A percentile compares a stretch with the other conserved stretches of the same genome.
Evolutionary conservation across 2,113 vertebrate species (phyloP).

Genomic region (Anas platyrhynchos): DNA sequence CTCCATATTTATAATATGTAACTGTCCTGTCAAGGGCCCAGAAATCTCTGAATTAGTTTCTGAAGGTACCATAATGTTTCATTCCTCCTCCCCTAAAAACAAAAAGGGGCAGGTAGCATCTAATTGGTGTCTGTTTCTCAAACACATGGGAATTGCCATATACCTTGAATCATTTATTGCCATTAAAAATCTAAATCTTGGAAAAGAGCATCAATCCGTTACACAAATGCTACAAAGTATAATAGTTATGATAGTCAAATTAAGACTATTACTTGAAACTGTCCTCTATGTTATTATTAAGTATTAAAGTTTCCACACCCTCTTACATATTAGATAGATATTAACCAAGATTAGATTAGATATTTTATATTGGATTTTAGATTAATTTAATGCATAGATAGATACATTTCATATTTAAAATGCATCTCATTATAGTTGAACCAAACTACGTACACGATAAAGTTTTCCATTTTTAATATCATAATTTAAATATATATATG

Average conservation of each 20-base stretch:
- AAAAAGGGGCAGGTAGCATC: neutral
- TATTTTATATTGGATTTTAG: neutral
- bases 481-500: neutral
- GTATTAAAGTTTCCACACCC: neutral
- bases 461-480: neutral
- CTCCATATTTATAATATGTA: neutral
- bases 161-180: neutral
- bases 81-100: fast-evolving
- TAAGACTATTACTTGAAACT: neutral
- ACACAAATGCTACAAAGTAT: neutral
- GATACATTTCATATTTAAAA: neutral
- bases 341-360: neutral
- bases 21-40: neutral
- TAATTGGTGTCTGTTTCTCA: neutral
- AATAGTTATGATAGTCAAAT: neutral
- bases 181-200: neutral
- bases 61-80: neutral
- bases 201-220: neutral
- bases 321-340: neutral
- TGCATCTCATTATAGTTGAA: neutral
- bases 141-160: neutral
- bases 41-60: neutral
- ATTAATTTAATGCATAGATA: neutral
- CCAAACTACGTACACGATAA: neutral
- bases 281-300: neutral